Base-by-base conservation (phyloP, 2,113 vertebrate genomes). In the Crotalus horridus region DNA sequence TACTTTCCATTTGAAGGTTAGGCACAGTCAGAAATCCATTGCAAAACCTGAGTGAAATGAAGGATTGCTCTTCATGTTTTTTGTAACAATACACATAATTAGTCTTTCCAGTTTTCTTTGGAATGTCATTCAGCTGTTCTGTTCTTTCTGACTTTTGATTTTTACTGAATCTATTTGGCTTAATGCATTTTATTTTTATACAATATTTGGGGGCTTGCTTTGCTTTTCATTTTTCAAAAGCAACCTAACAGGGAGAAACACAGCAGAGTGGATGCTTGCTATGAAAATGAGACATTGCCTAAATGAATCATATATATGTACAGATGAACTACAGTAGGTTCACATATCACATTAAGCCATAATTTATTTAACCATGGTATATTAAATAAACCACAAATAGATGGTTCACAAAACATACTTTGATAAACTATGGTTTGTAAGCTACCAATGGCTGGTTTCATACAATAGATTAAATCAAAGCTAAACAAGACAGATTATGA, bases 1-100 rank as follows among this genome's bases (percentile, higher is more conserved):
- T 94, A 39, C 91, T 94, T 95, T 96, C 91, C 92, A 29, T 95
- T 96, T 95, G 92, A 97, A 96, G 96, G 95, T 91, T 93, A 95
- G 95, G 95, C 91, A 93, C 93, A 86, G 91, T 93, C 93, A 89
- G 91, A 94, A 74, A 91, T 93, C 93, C 95, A 93, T 91, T 95
- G 94, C 93, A 94, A 95, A 95, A 95, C 53, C 90, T 91, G 29
- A 89, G 87, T 89, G 91, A 94, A 96, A 95, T 43, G 33, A 59
- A 92, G 90, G 96, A 96, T 96, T 95, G 95, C 90, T 95, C 95
- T 95, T 95, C 91, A 94, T 94, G 91, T 92, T 95, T 94, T 92
- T 93, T 95, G 90, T 94, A 95, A 97, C 53, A 94, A 92, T 95
- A 95, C 88, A 89, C 51, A 88, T 93, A 95, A 96, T 93, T 94